Evolutionary conservation across 2,888 invertebrate species (phyloP), one percentile per base, ranked within the genome.

Genomic region (Tanytarsus gracilentus): DNA sequence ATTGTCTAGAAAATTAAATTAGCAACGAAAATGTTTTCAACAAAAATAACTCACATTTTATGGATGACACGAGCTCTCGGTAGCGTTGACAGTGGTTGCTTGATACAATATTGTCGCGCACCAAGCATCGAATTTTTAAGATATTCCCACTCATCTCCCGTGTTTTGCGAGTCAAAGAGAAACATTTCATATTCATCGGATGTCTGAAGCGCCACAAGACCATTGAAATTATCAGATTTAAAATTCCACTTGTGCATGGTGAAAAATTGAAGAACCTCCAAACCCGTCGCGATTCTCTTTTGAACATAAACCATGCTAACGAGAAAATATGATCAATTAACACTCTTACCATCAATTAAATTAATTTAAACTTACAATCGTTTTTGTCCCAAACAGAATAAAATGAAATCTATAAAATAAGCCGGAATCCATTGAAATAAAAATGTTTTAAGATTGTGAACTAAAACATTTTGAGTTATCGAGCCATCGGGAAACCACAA

Each of bases 211-310:
- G 26, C 27, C 3, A 30, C 6, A 5, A 58, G 23, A 14, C n/a
- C 48, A 11, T 58, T 26, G 63, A 86, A 81, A 66, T 85, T 84
- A 36, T 82, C 76, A 48, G 86, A 88, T 63, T 82, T 81, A 68
- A 93, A 93, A 66, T 79, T 76, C 95, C 95, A 96, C 66, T 88
- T 83, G 26, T 89, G 81, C 11, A 87, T 88, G 1, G 94, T 93
- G 72, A 96, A 96, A 72, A 91, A 95, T 69, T 93, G 86, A 21
- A 96, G 75, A 0, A 92, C 83, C 66, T 86, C 83, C 26, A 90
- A 74, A 1, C 90, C 90, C 61, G 85, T 79, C 26, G 84, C 78
- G 65, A 90, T 86, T 62, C 84, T 79, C 63, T 79, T 82, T 70
- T 88, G 88, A 51, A 89, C 79, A 21, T 84, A 80, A 29, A 89